Evolutionary conservation across 1,140 invertebrate genomes (phyloP), one percentile per base, ranked within the genome.

Genomic region (Gerris buenoi): DNA sequence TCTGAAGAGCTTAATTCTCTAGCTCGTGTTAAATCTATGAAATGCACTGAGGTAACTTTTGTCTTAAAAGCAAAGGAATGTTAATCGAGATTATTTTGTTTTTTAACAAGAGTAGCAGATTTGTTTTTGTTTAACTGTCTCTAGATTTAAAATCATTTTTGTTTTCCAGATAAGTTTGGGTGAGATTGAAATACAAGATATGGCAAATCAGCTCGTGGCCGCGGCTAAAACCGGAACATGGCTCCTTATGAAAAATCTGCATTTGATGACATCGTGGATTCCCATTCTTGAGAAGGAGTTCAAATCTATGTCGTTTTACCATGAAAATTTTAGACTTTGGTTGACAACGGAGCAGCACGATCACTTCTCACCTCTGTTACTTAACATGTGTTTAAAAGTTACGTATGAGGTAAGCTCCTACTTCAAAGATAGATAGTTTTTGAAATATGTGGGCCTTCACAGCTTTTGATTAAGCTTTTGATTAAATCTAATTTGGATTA

Each of bases 201-300:
- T 1, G 72, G 33, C 90, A 0, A 78, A 81, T 68, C 18, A 65
- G 13, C 67, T 75, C 28, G n/a, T 62, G 2, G 27, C 67, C 33
- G 61, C 81, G 72, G 74, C 81, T 22, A 75, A 77, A 65, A 77
- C 81, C 67, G 88, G 88, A 2, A 77, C 82, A 22, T 93, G 91
- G 90, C 73, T 93, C 2, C 84, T 88, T 61, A 75, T 95, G 28
- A 95, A 93, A 76, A 97, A 97, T 77, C 79, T 96, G 0, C 94
- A 97, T 76, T 78, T 97, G 15, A 88, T 92, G 15, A 85, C 86
- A 0, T 80, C 84, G 28, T 94, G 89, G 86, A 75, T 95, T 1
- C 84, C 85, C 1, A 75, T 80, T 23, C 76, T 95, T 33, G 88
- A 91, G 68, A 84, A 91, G 72, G 83, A 87, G 71, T 78, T 92